Evolutionary conservation across 2,888 invertebrate species (phyloP), one percentile per base, ranked within the genome.

Genomic region (Phengaris arion): DNA sequence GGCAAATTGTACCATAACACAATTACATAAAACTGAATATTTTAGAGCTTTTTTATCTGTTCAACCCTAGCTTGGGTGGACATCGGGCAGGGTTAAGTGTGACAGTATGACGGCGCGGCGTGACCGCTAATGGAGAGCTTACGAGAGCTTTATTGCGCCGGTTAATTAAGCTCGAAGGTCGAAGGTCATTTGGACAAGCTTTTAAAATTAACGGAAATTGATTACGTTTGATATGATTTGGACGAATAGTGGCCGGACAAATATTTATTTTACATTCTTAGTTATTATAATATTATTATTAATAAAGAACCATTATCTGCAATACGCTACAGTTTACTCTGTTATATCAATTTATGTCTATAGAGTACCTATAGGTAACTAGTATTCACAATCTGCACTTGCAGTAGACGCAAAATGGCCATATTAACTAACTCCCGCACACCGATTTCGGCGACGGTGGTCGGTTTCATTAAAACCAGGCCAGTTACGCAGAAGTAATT

Each of bases 161-260:
- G 81, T 87, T 89, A 89, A 90, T 91, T 90, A 89, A 85, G 77
- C 80, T 77, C 76, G 81, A 82, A 80, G 85, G 86, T 86, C 85
- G 84, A 85, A 86, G 80, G 77, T 78, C 77, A n/a, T 69, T 69
- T 46, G 45, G 46, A 8, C 46, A 15, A 45, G 51, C 22, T 77
- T 75, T 76, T 22, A 35, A 51, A 10, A 68, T 55, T 13, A 51
- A 12, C n/a, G 46, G 5, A n/a, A 6, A n/a, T n/a, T 12, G 51
- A 55, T 12, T 45, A 59, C 2, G 35, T 22, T 57, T 59, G 13
- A 52, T 51, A 22, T 59, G 3, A 22, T 59, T 22, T 54, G 35
- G 35, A 35, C 4, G 35, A 35, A 35, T 35, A 35, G 22, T 22
- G 22, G 22, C 22, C 22, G 22, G 22, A 22, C 22, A 22, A 22